Base-by-base conservation (phyloP, 2,888 invertebrate genomes). In the Ophion obscuratus region DNA sequence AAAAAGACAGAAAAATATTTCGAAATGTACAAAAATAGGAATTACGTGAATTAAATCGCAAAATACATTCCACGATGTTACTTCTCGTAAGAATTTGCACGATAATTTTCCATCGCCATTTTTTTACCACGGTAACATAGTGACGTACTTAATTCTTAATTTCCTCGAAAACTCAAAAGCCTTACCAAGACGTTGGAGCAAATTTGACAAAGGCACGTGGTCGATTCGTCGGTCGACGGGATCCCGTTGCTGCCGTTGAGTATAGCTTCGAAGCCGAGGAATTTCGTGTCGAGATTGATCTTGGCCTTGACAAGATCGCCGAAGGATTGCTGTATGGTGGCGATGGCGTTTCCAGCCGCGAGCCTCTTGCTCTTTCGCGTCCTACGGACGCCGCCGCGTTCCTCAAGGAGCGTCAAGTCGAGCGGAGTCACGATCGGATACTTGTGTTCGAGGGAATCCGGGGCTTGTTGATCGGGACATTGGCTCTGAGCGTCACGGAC, bases 231-330 rank as follows among this genome's bases (percentile, higher is more conserved):
- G 44, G 79, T 81, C 20, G 47, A 73, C 11, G 78, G 14, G 5
- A 73, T 47, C 36, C 40, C 17, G 27, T 36, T 67, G 7, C 73
- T 82, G 10, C 86, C 88, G 77, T 89, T 88, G 3, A 93, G 85
- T 17, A 89, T 85, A 36, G 91, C 87, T 76, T 92, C 92, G 62
- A 93, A 92, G 31, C 90, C 88, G 27, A 92, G 83, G 83, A 93
- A 93, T 79, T 91, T 92, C 2, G 91, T 89, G 64, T 93, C 93
- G 44, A 93, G 92, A 80, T 92, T 89, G 10, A 92, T 87, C 87
- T 93, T 93, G 5, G 93, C 92, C 86, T 90, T 90, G 66, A 93
- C 89, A 14, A 93, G 87, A 79, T 90, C 90, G 9, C 89, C 88
- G 81, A 92, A 92, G 7, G 89, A 89, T 47, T 88, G 85, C 31